phyloP scores from a whole-genome alignment of 2,797 vertebrate genomes.

The Argentina silus region DNA sequence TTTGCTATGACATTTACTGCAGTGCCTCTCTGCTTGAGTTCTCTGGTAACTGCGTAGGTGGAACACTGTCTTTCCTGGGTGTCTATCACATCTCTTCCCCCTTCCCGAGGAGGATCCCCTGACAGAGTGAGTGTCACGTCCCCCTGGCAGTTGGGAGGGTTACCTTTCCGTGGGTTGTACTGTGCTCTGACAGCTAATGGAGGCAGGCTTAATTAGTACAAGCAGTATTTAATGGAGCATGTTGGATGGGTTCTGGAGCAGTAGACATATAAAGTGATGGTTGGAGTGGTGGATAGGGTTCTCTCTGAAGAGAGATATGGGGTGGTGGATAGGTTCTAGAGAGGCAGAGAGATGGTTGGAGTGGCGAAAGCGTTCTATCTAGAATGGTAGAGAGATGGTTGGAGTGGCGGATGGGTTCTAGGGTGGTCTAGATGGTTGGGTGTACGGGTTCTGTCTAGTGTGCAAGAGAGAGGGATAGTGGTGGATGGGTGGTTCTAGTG shows the following conservation, averaged over 20 bases:
- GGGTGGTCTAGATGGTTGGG: no score
- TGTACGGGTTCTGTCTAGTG: background rate
- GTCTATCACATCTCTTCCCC: background rate
- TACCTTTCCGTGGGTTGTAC: constrained; percentile 78
- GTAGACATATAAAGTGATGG: constrained; percentile 23
- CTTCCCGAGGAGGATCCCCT: background rate
- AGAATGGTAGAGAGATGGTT: background rate
- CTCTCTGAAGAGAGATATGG: constrained; percentile 42
- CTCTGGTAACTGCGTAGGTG: background rate
- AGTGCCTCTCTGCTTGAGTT: no score
- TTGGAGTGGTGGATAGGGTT: constrained; percentile 49
- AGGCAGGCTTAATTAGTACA: constrained; percentile 90
- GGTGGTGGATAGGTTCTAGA: constrained; percentile 21
- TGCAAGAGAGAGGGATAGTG: background rate
- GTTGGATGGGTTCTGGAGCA: constrained; percentile 71
- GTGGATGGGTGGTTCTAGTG: background rate
- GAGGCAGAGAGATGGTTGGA: background rate
- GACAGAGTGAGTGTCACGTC: background rate
- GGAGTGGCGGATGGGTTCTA: background rate
- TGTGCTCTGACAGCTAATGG: constrained; percentile 85
- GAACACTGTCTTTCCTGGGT: background rate
- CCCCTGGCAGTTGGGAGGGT: background rate
- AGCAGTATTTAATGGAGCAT: constrained; percentile 85
- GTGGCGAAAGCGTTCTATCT: background rate
- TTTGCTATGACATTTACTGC: no score